Evolutionary conservation across 1,140 invertebrate species (phyloP), one percentile per base, ranked within the genome.

Genomic region (Drosophila tsacasi): DNA sequence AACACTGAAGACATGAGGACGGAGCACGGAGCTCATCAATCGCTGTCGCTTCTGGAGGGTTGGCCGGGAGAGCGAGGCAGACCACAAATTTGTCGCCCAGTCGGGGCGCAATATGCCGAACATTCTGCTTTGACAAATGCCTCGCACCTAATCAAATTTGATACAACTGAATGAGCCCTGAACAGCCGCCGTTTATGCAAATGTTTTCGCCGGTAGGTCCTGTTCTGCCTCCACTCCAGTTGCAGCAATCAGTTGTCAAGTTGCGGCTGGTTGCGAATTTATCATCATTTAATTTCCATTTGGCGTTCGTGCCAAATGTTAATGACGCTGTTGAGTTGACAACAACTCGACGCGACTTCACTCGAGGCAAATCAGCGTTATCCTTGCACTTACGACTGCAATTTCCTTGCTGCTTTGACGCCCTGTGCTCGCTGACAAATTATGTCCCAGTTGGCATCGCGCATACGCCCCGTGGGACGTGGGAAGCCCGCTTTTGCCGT

Each of bases 251-350:
- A 86, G 82, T 79, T 85, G 81, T 60, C 81, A 80, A 83, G 76
- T 80, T 64, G 74, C 54, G 74, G 85, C 76, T 83, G 73, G 85
- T 84, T 83, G 85, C 84, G 83, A 89, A 89, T 89, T 89, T 89
- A 89, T 90, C 84, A 89, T 89, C 84, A 89, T 89, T 89, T 89
- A 89, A 89, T 91, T 91, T 91, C 86, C 83, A 87, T 91, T 87
- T 91, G 86, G 73, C 80, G 76, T 91, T 77, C 87, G 80, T 87
- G 87, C 83, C 89, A 73, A 73, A 83, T 76, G 83, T 91, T 91
- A 91, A 91, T 91, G 87, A 91, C 81, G 87, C 77, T 82, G 87
- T 91, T 83, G 87, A 91, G 87, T 91, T 87, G 87, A 91, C 87
- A 91, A 81, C 77, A 81, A 79, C 77, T 68, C 77, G 82, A 69